Conservation (phyloP, 2,888 invertebrate genomes). For the Beris morrisii region DNA sequence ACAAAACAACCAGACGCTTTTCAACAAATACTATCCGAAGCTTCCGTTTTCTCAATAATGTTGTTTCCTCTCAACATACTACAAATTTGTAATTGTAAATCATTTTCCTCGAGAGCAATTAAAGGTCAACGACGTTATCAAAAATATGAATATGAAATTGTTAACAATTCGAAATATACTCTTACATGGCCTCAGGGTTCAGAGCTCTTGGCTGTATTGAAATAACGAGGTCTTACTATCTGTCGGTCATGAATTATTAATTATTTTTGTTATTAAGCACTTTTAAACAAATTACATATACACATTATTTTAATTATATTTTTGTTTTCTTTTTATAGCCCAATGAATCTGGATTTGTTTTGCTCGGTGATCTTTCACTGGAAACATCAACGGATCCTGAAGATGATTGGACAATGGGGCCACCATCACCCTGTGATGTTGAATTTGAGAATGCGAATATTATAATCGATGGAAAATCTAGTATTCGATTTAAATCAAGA, state of each 20-base stretch:
- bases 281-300: too few species aligned
- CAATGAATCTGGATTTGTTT: constrained; percentile 65
- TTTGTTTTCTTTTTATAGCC: constrained; percentile 54
- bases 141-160: too few species aligned
- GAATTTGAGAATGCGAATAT: constrained; percentile 85
- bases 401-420: constrained; percentile 63
- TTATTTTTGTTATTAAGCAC: neutral
- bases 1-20: too few species aligned
- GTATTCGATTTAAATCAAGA: constrained; percentile 65
- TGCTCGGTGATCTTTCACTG: constrained; percentile 62
- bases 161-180: neutral
- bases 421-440: constrained; percentile 80
- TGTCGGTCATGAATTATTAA: constrained; percentile 19
- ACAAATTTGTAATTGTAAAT: too few species aligned
- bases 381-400: constrained; percentile 66
- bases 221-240: constrained; percentile 13
- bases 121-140: too few species aligned
- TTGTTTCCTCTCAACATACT: too few species aligned
- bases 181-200: neutral
- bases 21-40: too few species aligned
- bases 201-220: too few species aligned
- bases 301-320: constrained; percentile 19
- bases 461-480: constrained; percentile 87
- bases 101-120: too few species aligned
- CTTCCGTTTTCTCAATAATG: too few species aligned